Conservation (phyloP, 1,140 invertebrate genomes). For the Drosophila nigromelanica region DNA sequence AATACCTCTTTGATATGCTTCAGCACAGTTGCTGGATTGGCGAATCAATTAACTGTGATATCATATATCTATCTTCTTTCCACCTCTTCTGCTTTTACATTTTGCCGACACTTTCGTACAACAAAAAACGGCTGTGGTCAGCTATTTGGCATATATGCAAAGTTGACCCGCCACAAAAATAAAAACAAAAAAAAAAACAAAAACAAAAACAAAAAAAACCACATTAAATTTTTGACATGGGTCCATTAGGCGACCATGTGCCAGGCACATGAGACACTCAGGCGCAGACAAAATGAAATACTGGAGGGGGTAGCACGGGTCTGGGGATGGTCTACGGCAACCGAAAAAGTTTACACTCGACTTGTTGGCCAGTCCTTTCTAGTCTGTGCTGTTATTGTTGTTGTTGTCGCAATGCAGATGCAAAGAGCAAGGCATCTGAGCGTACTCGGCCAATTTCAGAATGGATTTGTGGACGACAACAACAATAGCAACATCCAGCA, state of each 20-base stretch:
- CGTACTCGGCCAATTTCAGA: slow-evolving; percentile 48
- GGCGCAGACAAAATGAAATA: background rate
- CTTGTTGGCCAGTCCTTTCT: slow-evolving; percentile 37
- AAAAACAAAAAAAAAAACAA: slow-evolving; percentile 30
- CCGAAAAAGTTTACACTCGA: slow-evolving; percentile 49
- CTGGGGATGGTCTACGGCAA: background rate
- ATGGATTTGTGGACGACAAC: slow-evolving; percentile 62
- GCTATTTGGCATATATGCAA: slow-evolving; percentile 39
- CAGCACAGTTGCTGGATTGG: slow-evolving; percentile 13
- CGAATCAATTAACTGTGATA: slow-evolving; percentile 42
- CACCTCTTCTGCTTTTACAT: background rate
- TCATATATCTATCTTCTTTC: slow-evolving; percentile 8
- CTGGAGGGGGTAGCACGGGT: no score
- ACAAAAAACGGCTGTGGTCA: slow-evolving; percentile 36
- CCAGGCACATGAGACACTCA: slow-evolving; percentile 55
- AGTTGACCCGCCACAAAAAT: slow-evolving; percentile 46
- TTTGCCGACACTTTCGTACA: slow-evolving; percentile 12
- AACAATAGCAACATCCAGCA: slow-evolving; percentile 5
- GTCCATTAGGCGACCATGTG: slow-evolving; percentile 54
- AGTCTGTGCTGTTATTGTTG: slow-evolving; percentile 2
- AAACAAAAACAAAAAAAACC: slow-evolving; percentile 37
- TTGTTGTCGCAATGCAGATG: slow-evolving; percentile 51
- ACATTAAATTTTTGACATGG: slow-evolving; percentile 77
- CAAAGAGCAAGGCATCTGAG: slow-evolving; percentile 32
- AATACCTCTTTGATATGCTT: slow-evolving; percentile 10